These are phyloP conservation scores for Amiota communis DNA, from an alignment of 2,888 invertebrate species.

Conservation along the genomic window DNA sequence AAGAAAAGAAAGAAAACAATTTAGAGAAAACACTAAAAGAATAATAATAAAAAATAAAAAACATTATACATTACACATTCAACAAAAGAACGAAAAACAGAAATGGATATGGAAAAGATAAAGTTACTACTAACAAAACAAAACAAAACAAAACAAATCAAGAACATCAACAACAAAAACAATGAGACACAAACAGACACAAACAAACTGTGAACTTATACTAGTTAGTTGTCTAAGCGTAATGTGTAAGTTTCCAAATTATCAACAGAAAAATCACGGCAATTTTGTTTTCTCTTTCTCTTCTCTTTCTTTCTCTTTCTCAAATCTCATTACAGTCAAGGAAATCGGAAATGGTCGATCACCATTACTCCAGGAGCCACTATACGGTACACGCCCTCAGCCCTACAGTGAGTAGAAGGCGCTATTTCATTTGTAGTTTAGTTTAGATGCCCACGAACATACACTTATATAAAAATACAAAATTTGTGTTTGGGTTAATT, in stretches of 20 bases:
- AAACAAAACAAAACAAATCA: too few species aligned
- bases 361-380: slow-evolving; percentile 89
- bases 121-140: too few species aligned
- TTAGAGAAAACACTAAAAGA: slow-evolving; percentile 33
- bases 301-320: slow-evolving; percentile 15
- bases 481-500: background rate
- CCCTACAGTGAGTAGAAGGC: slow-evolving; percentile 86
- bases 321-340: slow-evolving; percentile 71
- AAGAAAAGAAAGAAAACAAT: too few species aligned
- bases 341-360: slow-evolving; percentile 79
- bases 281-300: slow-evolving; percentile 17
- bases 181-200: slow-evolving; percentile 34
- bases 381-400: slow-evolving; percentile 89
- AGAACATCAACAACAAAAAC: slow-evolving; percentile 25
- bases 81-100: too few species aligned
- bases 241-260: slow-evolving; percentile 21
- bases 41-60: slow-evolving; percentile 20
- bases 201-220: slow-evolving; percentile 49
- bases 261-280: slow-evolving; percentile 28
- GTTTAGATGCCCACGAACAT: slow-evolving; percentile 57
- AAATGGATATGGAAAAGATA: too few species aligned
- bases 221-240: slow-evolving; percentile 16
- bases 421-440: slow-evolving; percentile 66
- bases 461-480: slow-evolving; percentile 3
- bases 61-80: too few species aligned